Evolutionary conservation across 2,888 invertebrate genomes (phyloP), one percentile per base, ranked within the genome.

Genomic region (Iphiclides podalirius): DNA sequence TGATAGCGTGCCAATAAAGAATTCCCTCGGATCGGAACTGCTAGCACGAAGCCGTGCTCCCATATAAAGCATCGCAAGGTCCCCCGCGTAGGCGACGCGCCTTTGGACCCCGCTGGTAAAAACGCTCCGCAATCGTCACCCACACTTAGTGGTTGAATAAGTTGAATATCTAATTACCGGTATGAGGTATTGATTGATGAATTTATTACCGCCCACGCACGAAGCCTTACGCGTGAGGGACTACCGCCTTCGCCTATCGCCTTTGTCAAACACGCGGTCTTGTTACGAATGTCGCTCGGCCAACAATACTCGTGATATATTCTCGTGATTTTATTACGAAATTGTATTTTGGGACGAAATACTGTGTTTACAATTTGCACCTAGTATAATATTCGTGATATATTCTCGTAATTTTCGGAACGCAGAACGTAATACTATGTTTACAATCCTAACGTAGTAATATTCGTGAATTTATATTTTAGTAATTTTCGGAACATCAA

Each of bases 11-110:
- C n/a, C n/a, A n/a, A n/a, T n/a, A n/a, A n/a, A n/a, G n/a, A n/a
- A n/a, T n/a, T n/a, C n/a, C n/a, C n/a, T n/a, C n/a, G n/a, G n/a
- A n/a, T n/a, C n/a, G n/a, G n/a, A n/a, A n/a, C n/a, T n/a, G n/a
- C n/a, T n/a, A n/a, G n/a, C n/a, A n/a, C n/a, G n/a, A n/a, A n/a
- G n/a, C n/a, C n/a, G n/a, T n/a, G n/a, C n/a, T n/a, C 52, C 82
- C 79, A 66, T 79, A 77, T 75, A 75, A 54, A 71, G 81, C 13
- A 43, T 15, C 40, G 53, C 80, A 85, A 87, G 86, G 87, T 69
- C 61, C 8, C 61, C 8, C 20, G 7, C 0, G 85, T 79, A 57
- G 85, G 86, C 67, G 81, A n/a, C n/a, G n/a, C n/a, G n/a, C n/a
- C n/a, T n/a, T n/a, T n/a, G n/a, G n/a, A n/a, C n/a, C n/a, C n/a